Evolutionary conservation across 2,797 vertebrate species (phyloP).

Genomic region (Periophthalmus magnuspinnatus): DNA sequence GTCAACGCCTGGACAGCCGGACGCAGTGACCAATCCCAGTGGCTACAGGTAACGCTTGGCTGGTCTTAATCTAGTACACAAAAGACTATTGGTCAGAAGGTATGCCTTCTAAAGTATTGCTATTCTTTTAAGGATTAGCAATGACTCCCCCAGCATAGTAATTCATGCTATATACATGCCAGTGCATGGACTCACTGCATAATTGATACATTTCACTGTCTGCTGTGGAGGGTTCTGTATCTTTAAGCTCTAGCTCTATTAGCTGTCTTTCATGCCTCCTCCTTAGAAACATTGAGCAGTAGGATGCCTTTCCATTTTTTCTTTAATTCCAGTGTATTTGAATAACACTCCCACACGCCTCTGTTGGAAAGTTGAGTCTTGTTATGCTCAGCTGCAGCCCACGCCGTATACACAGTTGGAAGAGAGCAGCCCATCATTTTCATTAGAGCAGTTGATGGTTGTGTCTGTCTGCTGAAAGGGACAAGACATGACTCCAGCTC

Average conservation of each 20-base stretch:
- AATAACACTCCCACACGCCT: slow-evolving; percentile 36
- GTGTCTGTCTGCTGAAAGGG: slow-evolving; percentile 53
- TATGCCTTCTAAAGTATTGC: slow-evolving; percentile 22
- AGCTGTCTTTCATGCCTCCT: slow-evolving; percentile 14
- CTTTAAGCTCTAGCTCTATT: slow-evolving; percentile 28
- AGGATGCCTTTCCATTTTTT: slow-evolving; percentile 27
- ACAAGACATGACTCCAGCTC: slow-evolving; percentile 36
- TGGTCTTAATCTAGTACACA: slow-evolving; percentile 14
- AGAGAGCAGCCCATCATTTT: slow-evolving; percentile 61
- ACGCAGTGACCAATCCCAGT: slow-evolving; percentile 96
- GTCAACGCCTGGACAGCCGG: slow-evolving; percentile 98
- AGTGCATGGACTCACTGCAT: slow-evolving; percentile 32
- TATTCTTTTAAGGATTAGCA: slow-evolving; percentile 37
- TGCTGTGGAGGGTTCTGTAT: slow-evolving; percentile 22
- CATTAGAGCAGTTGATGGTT: slow-evolving; percentile 69
- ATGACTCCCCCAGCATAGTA: slow-evolving; percentile 33
- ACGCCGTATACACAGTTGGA: slow-evolving; percentile 37
- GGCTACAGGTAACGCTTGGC: slow-evolving; percentile 88
- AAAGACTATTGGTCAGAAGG: slow-evolving; percentile 23
- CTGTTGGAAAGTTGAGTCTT: slow-evolving; percentile 33
- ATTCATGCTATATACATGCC: slow-evolving; percentile 36
- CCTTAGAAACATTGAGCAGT: slow-evolving; percentile 36
- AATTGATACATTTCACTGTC: slow-evolving; percentile 16
- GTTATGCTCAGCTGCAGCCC: slow-evolving; percentile 51
- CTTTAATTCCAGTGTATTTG: slow-evolving; percentile 26